phyloP scores from a whole-genome alignment of 2,888 invertebrate genomes.

The Ceriagrion tenellum region DNA sequence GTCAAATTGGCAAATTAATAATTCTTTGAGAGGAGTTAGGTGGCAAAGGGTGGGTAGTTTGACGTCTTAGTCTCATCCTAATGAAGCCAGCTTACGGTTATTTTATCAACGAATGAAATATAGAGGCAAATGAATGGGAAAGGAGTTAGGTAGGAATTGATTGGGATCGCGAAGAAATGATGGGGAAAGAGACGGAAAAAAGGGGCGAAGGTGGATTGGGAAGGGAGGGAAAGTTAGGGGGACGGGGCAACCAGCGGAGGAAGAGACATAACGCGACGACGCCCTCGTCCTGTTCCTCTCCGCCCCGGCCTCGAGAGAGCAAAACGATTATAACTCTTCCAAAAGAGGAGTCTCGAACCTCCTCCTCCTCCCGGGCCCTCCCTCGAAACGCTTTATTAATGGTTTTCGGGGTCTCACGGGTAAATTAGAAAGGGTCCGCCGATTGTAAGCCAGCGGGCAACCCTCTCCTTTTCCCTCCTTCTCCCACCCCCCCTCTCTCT shows the following conservation, averaged over 20 bases:
- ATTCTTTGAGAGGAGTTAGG: no score
- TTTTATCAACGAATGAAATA: no score
- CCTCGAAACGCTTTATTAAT: constrained; percentile 32
- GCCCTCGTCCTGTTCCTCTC: neutral
- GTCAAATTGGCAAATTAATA: no score
- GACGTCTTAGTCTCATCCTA: no score
- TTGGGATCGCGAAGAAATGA: neutral
- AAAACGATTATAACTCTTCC: constrained; percentile 34
- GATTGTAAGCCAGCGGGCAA: constrained; percentile 24
- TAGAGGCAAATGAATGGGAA: no score
- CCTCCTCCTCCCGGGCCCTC: neutral
- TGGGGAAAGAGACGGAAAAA: neutral
- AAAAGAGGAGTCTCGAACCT: neutral
- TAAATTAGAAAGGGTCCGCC: constrained; percentile 39
- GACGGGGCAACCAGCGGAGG: neutral
- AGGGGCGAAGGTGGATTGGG: neutral
- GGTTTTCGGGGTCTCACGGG: constrained; percentile 9
- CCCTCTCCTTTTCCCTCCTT: neutral
- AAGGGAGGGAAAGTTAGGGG: neutral
- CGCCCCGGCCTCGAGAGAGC: neutral
- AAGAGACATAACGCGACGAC: constrained; percentile 15
- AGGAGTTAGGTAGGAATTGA: neutral
- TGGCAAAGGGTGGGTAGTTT: no score
- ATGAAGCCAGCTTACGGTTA: no score
- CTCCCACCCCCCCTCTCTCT: no score